Percentiles rank a stretch among this genome's conserved stretches.
These are phyloP conservation scores for Ophion obscuratus DNA, from an alignment of 2,888 invertebrate species.

Conservation along the genomic window DNA sequence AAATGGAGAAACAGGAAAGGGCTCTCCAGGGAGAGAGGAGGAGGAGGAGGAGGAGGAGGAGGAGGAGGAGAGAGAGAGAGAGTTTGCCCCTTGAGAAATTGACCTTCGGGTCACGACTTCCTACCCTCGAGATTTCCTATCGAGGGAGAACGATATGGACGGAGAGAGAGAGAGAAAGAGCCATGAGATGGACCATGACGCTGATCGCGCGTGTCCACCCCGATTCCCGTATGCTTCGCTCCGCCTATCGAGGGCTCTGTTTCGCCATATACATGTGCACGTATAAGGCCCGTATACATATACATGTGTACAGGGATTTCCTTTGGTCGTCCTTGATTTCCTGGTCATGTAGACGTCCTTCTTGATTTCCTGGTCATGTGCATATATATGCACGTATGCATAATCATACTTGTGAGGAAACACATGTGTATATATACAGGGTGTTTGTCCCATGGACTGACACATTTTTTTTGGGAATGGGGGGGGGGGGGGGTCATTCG, in stretches of 20 bases:
- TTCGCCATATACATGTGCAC: neutral
- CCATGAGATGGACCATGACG: conserved; percentile 30
- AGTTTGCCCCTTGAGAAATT: conserved; percentile 52
- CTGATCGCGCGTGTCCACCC: conserved; percentile 51
- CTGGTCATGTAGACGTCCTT: conserved; percentile 33
- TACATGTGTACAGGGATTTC: neutral
- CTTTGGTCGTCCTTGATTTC: conserved; percentile 35
- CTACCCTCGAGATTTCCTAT: conserved; percentile 62
- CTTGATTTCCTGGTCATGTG: conserved; percentile 47
- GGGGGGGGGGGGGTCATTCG: no score
- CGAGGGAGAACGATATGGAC: conserved; percentile 18
- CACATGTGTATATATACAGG: neutral
- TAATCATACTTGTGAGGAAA: no score
- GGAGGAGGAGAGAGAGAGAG: neutral
- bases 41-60: neutral
- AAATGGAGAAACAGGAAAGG: neutral
- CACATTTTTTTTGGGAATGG: neutral
- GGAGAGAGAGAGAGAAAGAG: neutral
- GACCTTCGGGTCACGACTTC: conserved; percentile 59
- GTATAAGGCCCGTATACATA: neutral
- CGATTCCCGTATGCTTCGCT: conserved; percentile 47
- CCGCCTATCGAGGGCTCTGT: neutral
- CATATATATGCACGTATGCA: neutral
- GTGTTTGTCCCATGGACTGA: no score
- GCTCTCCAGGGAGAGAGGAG: neutral